Conservation (phyloP, 2,888 invertebrate species). For the Caprella mutica region DNA sequence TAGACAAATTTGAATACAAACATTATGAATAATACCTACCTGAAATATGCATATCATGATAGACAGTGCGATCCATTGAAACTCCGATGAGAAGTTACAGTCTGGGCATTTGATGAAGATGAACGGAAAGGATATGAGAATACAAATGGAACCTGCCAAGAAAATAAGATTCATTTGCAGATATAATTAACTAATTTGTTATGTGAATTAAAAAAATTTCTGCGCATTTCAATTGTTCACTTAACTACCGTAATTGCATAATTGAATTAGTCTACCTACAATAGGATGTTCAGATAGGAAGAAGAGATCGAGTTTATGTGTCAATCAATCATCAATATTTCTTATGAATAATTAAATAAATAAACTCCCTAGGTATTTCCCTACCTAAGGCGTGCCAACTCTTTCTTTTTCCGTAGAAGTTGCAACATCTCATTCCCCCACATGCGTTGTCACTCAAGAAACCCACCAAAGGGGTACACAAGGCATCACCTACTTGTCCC, state of each 20-base stretch:
- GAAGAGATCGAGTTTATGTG: too few relatives aligned
- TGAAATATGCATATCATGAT: conserved; percentile 27
- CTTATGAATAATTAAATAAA: too few relatives aligned
- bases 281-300: too few relatives aligned
- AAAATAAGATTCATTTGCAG: not conserved
- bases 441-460: conserved; percentile 64
- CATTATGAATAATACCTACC: too few relatives aligned
- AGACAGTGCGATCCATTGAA: conserved; percentile 18
- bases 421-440: conserved; percentile 51
- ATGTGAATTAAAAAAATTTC: too few relatives aligned
- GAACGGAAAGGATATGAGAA: conserved; percentile 61
- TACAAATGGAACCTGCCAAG: conserved; percentile 29
- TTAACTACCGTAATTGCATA: too few relatives aligned
- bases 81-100: conserved; percentile 29
- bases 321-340: too few relatives aligned
- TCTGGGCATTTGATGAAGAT: conserved; percentile 25
- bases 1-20: too few relatives aligned
- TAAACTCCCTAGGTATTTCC: too few relatives aligned
- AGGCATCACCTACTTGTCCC: conserved; percentile 67
- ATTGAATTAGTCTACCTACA: too few relatives aligned
- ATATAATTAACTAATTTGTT: conserved; percentile 2
- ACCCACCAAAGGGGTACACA: conserved; percentile 79
- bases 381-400: conserved; percentile 74
- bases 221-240: too few relatives aligned
- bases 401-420: conserved; percentile 65